Evolutionary conservation across 2,888 invertebrate genomes (phyloP).

Genomic region (Eremobia ochroleuca): DNA sequence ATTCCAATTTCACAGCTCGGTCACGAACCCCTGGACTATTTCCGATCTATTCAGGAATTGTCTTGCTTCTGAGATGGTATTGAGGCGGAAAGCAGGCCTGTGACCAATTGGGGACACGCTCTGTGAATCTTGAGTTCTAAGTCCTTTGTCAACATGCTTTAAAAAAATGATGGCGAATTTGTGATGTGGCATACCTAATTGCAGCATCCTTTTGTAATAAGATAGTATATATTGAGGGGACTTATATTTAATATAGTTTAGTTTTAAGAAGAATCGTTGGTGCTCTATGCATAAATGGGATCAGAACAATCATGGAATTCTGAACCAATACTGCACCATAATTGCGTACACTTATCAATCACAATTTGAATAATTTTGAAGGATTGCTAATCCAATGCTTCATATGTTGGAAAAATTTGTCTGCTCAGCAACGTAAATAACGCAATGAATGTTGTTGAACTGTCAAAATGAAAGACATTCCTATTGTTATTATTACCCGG

Average conservation of each 20-base stretch:
- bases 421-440: neutral
- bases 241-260: no score
- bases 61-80: conserved; percentile 56
- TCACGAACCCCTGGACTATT: conserved; percentile 68
- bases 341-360: no score
- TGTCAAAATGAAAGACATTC: neutral
- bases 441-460: neutral
- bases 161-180: conserved; percentile 17
- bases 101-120: conserved; percentile 73
- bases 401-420: neutral
- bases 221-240: neutral
- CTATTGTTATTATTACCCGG: no score
- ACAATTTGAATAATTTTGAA: neutral
- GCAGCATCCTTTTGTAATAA: neutral
- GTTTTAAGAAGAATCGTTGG: neutral
- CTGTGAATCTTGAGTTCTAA: conserved; percentile 56
- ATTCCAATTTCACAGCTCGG: conserved; percentile 71
- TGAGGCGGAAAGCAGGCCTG: conserved; percentile 73
- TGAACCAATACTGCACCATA: neutral
- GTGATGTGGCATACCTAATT: conserved; percentile 15
- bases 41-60: conserved; percentile 61
- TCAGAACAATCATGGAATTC: neutral
- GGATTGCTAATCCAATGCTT: neutral
- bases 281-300: neutral
- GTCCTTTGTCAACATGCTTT: conserved; percentile 36